Evolutionary conservation across 2,888 invertebrate species (phyloP).

Genomic region (Lottia scabra): DNA sequence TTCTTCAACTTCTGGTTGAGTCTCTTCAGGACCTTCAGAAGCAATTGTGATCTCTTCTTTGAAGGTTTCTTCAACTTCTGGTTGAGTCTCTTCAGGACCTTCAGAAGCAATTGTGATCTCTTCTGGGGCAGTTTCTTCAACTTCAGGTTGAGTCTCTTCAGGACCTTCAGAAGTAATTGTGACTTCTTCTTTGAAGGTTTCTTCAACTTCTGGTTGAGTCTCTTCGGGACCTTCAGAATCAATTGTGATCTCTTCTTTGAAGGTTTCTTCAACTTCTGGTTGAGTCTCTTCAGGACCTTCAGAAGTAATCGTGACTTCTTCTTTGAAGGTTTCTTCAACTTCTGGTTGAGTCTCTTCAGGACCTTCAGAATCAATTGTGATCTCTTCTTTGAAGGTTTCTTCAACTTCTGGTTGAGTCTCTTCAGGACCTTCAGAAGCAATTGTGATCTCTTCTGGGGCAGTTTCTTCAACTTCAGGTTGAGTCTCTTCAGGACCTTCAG

Average conservation of each 20-base stretch:
- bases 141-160: not conserved
- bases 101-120: not conserved
- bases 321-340: slow-evolving; percentile 12
- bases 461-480: not conserved
- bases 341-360: too few species aligned
- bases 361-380: not conserved
- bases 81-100: slow-evolving; percentile 1
- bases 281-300: slow-evolving; percentile 16
- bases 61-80: slow-evolving; percentile 4
- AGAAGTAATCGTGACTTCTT: not conserved
- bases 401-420: not conserved
- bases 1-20: not conserved
- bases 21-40: not conserved
- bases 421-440: not conserved
- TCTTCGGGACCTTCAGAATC: not conserved
- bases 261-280: slow-evolving; percentile 5
- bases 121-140: not conserved
- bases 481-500: too few species aligned
- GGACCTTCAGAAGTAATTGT: not conserved
- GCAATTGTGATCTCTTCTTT: not conserved
- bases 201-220: not conserved
- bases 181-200: not conserved
- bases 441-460: not conserved
- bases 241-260: not conserved
- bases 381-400: not conserved